phyloP scores from a whole-genome alignment of 2,113 vertebrate species.

The Symphodus melops region DNA sequence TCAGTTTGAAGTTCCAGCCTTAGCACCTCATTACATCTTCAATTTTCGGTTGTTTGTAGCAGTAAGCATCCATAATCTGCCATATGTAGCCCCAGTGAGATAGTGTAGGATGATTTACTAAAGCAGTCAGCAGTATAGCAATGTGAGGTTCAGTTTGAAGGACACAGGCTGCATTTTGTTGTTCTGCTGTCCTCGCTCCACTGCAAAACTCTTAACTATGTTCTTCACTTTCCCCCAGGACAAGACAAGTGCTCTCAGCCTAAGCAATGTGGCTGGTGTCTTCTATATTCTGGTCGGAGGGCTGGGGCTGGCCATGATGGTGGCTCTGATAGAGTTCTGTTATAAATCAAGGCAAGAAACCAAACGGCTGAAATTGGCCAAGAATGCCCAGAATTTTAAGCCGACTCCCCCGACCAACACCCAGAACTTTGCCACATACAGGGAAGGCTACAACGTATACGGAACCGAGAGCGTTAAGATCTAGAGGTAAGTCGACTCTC shows the following conservation, averaged over 20 bases:
- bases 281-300: slow-evolving; percentile 99
- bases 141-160: slow-evolving; percentile 55
- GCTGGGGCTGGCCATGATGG: slow-evolving; percentile 99
- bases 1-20: slow-evolving; percentile 27
- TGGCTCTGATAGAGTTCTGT: slow-evolving; percentile 99
- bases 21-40: slow-evolving; percentile 39
- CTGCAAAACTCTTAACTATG: slow-evolving; percentile 81
- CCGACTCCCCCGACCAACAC: slow-evolving; percentile 96
- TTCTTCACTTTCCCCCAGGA: slow-evolving; percentile 95
- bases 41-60: slow-evolving; percentile 44
- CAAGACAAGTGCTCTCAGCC: slow-evolving; percentile 99
- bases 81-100: slow-evolving; percentile 50
- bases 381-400: slow-evolving; percentile 99
- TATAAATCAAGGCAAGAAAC: slow-evolving; percentile 99
- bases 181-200: slow-evolving; percentile 73
- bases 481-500: slow-evolving; percentile 89
- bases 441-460: slow-evolving; percentile 99
- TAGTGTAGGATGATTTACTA: slow-evolving; percentile 35
- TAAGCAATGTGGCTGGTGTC: slow-evolving; percentile 99
- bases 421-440: slow-evolving; percentile 99
- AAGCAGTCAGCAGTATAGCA: slow-evolving; percentile 42
- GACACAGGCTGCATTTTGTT: slow-evolving; percentile 54
- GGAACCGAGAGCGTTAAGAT: slow-evolving; percentile 99
- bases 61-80: slow-evolving; percentile 50
- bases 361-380: slow-evolving; percentile 99